A percentile compares a stretch with the other conserved stretches of the same genome.
Evolutionary conservation across 2,888 invertebrate species (phyloP).

Genomic region (Theretra japonica): DNA sequence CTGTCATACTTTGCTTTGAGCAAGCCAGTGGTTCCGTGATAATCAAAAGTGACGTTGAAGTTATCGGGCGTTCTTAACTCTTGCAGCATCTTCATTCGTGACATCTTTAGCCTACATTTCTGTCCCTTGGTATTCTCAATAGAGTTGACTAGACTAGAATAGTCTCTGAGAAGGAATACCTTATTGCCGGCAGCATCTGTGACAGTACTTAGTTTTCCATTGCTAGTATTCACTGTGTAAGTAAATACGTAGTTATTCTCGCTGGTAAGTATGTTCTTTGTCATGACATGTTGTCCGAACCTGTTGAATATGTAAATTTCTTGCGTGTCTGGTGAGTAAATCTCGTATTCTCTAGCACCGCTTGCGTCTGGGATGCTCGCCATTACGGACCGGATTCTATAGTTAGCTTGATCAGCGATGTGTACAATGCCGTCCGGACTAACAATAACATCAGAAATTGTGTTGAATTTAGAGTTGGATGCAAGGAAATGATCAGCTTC

Average conservation of each 20-base stretch:
- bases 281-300: conserved; percentile 97
- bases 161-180: conserved; percentile 92
- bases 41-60: conserved; percentile 96
- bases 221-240: conserved; percentile 98
- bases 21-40: conserved; percentile 95
- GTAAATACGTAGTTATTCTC: conserved; percentile 97
- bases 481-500: conserved; percentile 96
- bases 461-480: conserved; percentile 96
- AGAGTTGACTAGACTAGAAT: conserved; percentile 95
- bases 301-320: conserved; percentile 97
- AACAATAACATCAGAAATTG: conserved; percentile 95
- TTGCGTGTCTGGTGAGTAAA: conserved; percentile 97
- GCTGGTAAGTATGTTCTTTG: conserved; percentile 97
- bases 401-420: conserved; percentile 97
- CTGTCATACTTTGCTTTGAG: conserved; percentile 95
- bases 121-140: conserved; percentile 97
- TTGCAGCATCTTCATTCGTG: conserved; percentile 95
- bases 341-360: conserved; percentile 94
- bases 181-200: conserved; percentile 97
- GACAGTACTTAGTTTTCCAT: conserved; percentile 96
- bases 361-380: conserved; percentile 95
- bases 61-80: conserved; percentile 96
- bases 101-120: conserved; percentile 95
- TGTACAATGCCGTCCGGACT: conserved; percentile 97
- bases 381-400: conserved; percentile 94